These are phyloP conservation scores for Dascyllus trimaculatus DNA, from an alignment of 2,113 vertebrate species.

Conservation along the genomic window DNA sequence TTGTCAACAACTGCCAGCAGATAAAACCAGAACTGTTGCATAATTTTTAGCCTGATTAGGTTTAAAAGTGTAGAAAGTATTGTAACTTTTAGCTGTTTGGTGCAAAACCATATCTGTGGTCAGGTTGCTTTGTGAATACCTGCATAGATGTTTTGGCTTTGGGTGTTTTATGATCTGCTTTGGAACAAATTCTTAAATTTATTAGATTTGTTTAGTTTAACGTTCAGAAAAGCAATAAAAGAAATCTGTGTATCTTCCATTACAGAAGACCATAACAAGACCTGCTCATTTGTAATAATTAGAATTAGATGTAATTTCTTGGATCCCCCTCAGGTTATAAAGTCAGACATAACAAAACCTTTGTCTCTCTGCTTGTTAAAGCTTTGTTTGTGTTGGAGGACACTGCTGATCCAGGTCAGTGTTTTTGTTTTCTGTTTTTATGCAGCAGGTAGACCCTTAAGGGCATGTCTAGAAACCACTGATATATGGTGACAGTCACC, in stretches of 20 bases:
- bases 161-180: neutral
- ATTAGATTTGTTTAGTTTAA: constrained; percentile 1
- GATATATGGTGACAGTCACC: constrained; percentile 51
- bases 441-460: constrained; percentile 44
- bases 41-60: neutral
- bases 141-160: neutral
- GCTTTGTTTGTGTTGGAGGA: constrained; percentile 29
- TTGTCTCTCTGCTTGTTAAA: constrained; percentile 7
- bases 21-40: neutral
- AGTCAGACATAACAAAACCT: constrained; percentile 25
- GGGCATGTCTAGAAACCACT: constrained; percentile 32
- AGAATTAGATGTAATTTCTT: constrained; percentile 5
- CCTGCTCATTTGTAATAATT: constrained; percentile 41
- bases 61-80: neutral
- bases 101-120: neutral
- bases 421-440: constrained; percentile 5
- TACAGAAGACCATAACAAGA: constrained; percentile 20
- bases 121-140: neutral
- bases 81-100: too few relatives aligned
- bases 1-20: constrained; percentile 22
- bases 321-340: neutral
- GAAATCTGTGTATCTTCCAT: constrained; percentile 14
- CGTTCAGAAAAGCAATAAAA: constrained; percentile 6
- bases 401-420: constrained; percentile 24
- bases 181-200: constrained; percentile 1